Evolutionary conservation across 2,113 vertebrate genomes (phyloP), one percentile per base, ranked within the genome.

Genomic region (Forbesichthys agassizii): DNA sequence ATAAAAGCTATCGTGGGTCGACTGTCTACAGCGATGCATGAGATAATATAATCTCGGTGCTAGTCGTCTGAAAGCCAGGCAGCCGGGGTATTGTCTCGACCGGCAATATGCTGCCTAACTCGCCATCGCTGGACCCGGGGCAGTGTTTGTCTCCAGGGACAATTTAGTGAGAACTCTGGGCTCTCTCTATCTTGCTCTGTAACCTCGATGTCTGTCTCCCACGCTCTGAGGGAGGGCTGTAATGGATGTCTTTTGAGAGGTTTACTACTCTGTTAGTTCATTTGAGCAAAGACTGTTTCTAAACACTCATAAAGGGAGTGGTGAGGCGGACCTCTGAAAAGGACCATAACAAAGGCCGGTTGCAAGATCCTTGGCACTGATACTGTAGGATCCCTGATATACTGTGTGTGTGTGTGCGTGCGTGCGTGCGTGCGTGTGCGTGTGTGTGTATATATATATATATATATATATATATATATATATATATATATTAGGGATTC

Each of bases 211-310:
- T 57, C 33, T 58, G 16, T 3, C 46, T 18, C 33, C 53, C 16
- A 11, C 4, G 3, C 36, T 16, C 16, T 18, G 10, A 10, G 33
- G 20, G 9, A 36, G 59, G 9, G 73, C 61, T 71, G 74, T 87
- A 89, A 88, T 70, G 36, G 70, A 87, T 85, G 85, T 86, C 75
- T 84, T 79, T 75, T 82, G 81, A 78, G 62, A 79, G 84, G 69
- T 89, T 90, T 90, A 90, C 79, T 78, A 57, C 81, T 74, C 73
- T 66, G 84, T 90, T 87, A 84, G 80, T 80, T 86, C 78, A 81
- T 89, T 82, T 88, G 81, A 76, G 79, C 71, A 74, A 74, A 67
- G 70, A 73, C 64, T 81, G 66, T 77, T 77, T 86, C 81, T 73
- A n/a, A 75, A 73, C 20, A 33, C 68, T 77, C 56, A 54, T 86